Evolutionary conservation across 2,888 invertebrate species (phyloP).

Genomic region (Coelinius sp.): DNA sequence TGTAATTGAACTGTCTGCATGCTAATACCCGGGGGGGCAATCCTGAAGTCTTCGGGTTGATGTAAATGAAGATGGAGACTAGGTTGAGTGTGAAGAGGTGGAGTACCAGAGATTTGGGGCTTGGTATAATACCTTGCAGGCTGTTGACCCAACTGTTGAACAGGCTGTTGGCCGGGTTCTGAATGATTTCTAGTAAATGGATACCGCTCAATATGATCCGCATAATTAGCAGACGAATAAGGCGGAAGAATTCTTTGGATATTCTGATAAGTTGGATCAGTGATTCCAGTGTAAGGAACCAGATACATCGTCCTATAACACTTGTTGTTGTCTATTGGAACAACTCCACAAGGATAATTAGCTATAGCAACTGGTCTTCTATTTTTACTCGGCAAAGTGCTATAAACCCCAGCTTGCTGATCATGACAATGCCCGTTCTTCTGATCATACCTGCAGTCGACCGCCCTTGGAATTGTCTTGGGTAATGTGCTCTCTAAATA

Average conservation of each 20-base stretch:
- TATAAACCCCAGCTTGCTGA: slow-evolving; percentile 51
- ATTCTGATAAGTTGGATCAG: slow-evolving; percentile 68
- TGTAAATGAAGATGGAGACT: slow-evolving; percentile 66
- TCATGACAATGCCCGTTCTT: slow-evolving; percentile 60
- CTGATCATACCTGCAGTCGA: slow-evolving; percentile 48
- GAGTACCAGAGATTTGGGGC: slow-evolving; percentile 42
- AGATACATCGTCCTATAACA: slow-evolving; percentile 69
- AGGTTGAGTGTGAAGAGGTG: slow-evolving; percentile 47
- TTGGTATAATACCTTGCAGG: slow-evolving; percentile 57
- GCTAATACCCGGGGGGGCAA: slow-evolving; percentile 51
- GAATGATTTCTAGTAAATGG: slow-evolving; percentile 62
- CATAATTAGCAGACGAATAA: slow-evolving; percentile 61
- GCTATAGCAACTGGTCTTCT: slow-evolving; percentile 46
- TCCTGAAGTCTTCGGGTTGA: slow-evolving; percentile 56
- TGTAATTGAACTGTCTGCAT: slow-evolving; percentile 57
- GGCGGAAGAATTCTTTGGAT: slow-evolving; percentile 65
- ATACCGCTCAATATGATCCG: slow-evolving; percentile 65
- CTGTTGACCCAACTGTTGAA: slow-evolving; percentile 14
- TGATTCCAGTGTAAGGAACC: slow-evolving; percentile 65
- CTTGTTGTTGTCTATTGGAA: slow-evolving; percentile 53
- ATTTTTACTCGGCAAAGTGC: slow-evolving; percentile 51
- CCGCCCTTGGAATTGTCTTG: slow-evolving; percentile 43
- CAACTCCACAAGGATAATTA: slow-evolving; percentile 56
- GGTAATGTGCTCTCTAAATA: slow-evolving; percentile 61
- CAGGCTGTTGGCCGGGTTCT: slow-evolving; percentile 32